Conservation (phyloP, 2,113 vertebrate species). For the Geococcyx californianus region DNA sequence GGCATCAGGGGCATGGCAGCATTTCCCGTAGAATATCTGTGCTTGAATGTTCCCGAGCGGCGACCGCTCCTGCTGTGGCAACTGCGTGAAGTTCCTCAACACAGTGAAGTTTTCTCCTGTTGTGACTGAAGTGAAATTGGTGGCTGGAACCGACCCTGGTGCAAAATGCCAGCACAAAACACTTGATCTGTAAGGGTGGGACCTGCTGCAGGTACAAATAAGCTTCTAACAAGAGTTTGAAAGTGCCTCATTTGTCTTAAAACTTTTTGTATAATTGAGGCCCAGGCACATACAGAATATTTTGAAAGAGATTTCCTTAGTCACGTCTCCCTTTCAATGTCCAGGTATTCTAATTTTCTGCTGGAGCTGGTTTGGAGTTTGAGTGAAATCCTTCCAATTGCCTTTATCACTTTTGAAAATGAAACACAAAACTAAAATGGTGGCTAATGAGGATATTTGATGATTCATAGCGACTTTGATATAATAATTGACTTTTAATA, state of each 20-base stretch:
- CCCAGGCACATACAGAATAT: accelerated
- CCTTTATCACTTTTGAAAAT: not conserved
- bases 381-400: not conserved
- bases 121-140: not conserved
- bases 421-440: not conserved
- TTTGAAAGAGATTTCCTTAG: not conserved
- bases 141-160: not conserved
- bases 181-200: accelerated
- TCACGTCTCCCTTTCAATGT: not conserved
- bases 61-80: not conserved
- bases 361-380: not conserved
- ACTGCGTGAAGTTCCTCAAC: not conserved
- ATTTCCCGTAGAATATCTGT: not conserved
- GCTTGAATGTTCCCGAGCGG: not conserved
- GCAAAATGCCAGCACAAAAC: not conserved
- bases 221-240: not conserved
- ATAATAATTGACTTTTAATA: not conserved
- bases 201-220: not conserved
- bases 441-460: slow-evolving; percentile 34
- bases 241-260: not conserved
- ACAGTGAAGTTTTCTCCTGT: not conserved
- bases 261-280: not conserved
- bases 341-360: not conserved
- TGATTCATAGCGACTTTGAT: slow-evolving; percentile 32
- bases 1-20: not conserved